A percentile compares a stretch with the other conserved stretches of the same genome.
Evolutionary conservation across 2,113 vertebrate genomes (phyloP).

Genomic region (Jaculus jaculus): DNA sequence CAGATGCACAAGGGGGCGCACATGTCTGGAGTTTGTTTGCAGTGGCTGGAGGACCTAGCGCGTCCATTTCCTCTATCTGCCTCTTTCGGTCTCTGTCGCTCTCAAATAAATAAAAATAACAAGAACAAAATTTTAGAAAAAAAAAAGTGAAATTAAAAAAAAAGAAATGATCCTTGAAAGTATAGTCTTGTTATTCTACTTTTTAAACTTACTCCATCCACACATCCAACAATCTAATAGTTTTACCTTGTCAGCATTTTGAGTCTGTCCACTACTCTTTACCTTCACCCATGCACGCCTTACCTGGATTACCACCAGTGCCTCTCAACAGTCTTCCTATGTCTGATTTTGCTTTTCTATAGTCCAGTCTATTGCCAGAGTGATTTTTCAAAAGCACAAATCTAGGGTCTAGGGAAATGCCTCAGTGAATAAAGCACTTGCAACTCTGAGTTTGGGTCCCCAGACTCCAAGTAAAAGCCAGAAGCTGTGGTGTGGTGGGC

Average conservation of each 20-base stretch:
- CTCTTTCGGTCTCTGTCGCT: too few species aligned
- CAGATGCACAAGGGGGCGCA: too few species aligned
- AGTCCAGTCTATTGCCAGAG: background rate
- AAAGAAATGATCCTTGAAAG: too few species aligned
- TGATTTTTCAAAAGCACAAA: slow-evolving; percentile 41
- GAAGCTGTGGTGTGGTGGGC: background rate
- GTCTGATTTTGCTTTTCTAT: slow-evolving; percentile 2
- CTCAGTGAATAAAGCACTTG: too few species aligned
- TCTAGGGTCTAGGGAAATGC: background rate
- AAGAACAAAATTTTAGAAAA: too few species aligned
- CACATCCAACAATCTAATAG: background rate
- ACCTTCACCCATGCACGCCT: background rate
- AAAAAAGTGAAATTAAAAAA: too few species aligned
- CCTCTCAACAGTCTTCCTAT: background rate
- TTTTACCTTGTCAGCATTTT: slow-evolving; percentile 40
- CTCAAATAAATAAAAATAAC: too few species aligned
- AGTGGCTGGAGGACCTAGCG: too few species aligned
- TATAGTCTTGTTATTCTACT: background rate
- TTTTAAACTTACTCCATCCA: background rate
- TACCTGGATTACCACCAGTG: background rate
- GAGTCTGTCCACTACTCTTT: background rate
- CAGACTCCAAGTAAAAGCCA: background rate
- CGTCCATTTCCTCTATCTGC: too few species aligned
- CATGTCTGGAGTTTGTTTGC: too few species aligned
- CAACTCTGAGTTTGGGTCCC: too few species aligned